phyloP scores from a whole-genome alignment of 2,888 invertebrate genomes.

The Temnothorax ravouxi region DNA sequence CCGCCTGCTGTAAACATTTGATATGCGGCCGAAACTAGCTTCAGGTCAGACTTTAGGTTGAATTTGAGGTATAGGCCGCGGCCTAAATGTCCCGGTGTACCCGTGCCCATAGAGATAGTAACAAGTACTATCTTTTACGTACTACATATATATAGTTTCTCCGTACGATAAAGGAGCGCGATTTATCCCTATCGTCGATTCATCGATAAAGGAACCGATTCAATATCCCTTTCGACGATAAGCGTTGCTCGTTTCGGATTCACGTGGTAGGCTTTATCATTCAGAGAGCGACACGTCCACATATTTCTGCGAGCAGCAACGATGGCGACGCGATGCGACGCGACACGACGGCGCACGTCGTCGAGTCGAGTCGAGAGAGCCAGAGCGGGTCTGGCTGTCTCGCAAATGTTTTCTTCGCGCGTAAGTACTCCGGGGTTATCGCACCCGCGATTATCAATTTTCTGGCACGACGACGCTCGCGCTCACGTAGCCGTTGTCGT shows the following conservation, averaged over 20 bases:
- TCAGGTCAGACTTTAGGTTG: too few relatives aligned
- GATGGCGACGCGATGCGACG: conserved; percentile 24
- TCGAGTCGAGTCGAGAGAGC: not conserved
- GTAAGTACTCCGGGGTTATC: conserved; percentile 39
- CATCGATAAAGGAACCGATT: not conserved
- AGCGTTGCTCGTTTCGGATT: not conserved
- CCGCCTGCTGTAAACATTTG: too few relatives aligned
- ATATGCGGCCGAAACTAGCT: too few relatives aligned
- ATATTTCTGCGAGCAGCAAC: conserved; percentile 8
- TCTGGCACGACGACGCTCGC: conserved; percentile 26
- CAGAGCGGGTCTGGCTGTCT: conserved; percentile 26
- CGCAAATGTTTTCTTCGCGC: conserved; percentile 42
- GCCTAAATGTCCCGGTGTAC: too few relatives aligned
- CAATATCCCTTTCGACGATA: conserved; percentile 4
- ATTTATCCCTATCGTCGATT: not conserved
- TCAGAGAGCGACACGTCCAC: conserved; percentile 24
- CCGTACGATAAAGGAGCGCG: not conserved
- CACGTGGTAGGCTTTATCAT: conserved; percentile 23
- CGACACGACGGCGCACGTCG: conserved; percentile 24
- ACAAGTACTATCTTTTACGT: not conserved
- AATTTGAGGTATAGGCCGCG: too few relatives aligned
- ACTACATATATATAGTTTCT: not conserved
- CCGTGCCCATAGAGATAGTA: not conserved
- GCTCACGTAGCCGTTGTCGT: conserved; percentile 35
- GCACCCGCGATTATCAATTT: conserved; percentile 52